These are phyloP conservation scores for Diachrysia chrysitis DNA, from an alignment of 2,888 invertebrate genomes.

Conservation along the genomic window DNA sequence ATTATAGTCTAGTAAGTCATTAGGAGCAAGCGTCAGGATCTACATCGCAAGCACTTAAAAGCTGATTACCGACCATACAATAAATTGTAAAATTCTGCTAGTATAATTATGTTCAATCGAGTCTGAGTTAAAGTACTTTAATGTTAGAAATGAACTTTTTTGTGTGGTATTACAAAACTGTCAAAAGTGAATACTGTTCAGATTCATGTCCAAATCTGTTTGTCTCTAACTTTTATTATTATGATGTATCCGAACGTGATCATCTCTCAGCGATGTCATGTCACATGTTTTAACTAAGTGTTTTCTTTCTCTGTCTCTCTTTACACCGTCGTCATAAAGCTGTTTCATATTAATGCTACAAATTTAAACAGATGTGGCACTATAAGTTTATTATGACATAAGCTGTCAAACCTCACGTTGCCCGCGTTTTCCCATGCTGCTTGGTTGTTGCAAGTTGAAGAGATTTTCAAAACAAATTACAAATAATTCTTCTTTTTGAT, in stretches of 20 bases:
- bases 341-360: slow-evolving; percentile 9
- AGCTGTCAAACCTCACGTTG: slow-evolving; percentile 18
- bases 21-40: too few relatives aligned
- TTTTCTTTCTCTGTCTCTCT: slow-evolving; percentile 12
- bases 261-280: background rate
- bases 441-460: slow-evolving; percentile 10
- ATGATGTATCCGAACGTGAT: background rate
- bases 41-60: too few relatives aligned
- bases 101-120: too few relatives aligned
- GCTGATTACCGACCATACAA: too few relatives aligned
- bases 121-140: background rate
- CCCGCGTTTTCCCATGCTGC: slow-evolving; percentile 26
- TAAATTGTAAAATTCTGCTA: too few relatives aligned
- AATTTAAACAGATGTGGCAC: background rate
- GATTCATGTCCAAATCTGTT: background rate
- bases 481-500: background rate
- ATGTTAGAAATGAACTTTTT: background rate
- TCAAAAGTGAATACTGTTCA: background rate
- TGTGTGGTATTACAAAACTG: background rate
- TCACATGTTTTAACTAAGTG: background rate
- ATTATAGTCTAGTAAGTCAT: too few relatives aligned
- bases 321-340: background rate
- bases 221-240: background rate
- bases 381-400: background rate
- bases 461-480: background rate